These are phyloP conservation scores for Thaumetopoea pityocampa DNA, from an alignment of 1,140 invertebrate species.

Conservation along the genomic window DNA sequence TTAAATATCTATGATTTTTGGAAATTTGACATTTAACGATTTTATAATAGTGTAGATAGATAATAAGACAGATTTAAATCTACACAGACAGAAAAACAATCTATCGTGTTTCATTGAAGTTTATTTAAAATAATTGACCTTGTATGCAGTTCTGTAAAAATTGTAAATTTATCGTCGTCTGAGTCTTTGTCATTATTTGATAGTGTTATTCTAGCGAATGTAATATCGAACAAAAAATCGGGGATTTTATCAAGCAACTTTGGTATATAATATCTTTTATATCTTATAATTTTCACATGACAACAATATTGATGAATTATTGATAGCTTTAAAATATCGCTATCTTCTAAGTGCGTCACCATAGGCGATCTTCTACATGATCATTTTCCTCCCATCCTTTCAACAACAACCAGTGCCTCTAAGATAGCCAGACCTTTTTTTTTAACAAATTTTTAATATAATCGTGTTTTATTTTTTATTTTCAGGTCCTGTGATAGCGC, in stretches of 20 bases:
- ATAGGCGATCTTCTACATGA: no score
- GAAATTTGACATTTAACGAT: no score
- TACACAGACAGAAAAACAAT: background rate
- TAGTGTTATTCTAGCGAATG: background rate
- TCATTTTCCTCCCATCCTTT: no score
- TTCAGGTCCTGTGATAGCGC: slow-evolving; percentile 43
- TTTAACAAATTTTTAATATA: background rate
- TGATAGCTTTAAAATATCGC: no score
- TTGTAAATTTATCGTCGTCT: background rate
- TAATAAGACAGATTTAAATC: background rate
- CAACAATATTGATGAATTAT: no score
- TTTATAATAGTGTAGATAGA: background rate
- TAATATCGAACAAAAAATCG: background rate
- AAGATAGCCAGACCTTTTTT: no score
- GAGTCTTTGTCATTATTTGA: slow-evolving; percentile 8
- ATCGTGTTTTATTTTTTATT: slow-evolving; percentile 27
- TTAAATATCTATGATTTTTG: no score
- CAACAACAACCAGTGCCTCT: no score
- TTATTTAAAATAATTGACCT: slow-evolving; percentile 5
- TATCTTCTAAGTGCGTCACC: no score
- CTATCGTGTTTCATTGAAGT: slow-evolving; percentile 1
- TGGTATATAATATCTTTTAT: no score
- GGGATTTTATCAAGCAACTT: no score
- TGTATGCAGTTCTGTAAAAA: slow-evolving; percentile 2
- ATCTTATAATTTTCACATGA: no score